Evolutionary conservation across 1,140 invertebrate species (phyloP).

Genomic region (Sitophilus oryzae): DNA sequence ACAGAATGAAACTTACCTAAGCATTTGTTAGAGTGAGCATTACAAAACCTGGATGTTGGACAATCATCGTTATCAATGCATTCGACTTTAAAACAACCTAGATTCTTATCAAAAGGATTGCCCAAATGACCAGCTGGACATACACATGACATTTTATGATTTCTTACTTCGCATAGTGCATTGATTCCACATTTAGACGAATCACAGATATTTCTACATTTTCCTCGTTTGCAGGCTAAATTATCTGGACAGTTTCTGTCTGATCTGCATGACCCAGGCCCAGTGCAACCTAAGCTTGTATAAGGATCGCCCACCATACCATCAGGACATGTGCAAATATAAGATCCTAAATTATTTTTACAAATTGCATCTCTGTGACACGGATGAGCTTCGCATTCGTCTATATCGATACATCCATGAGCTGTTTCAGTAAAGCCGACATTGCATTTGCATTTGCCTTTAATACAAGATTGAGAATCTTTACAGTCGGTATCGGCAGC

Average conservation of each 20-base stretch:
- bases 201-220: constrained; percentile 71
- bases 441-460: constrained; percentile 71
- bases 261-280: constrained; percentile 63
- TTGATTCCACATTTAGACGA: constrained; percentile 62
- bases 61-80: constrained; percentile 73
- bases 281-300: constrained; percentile 60
- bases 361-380: constrained; percentile 76
- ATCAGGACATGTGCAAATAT: constrained; percentile 68
- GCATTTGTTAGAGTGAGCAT: constrained; percentile 69
- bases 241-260: constrained; percentile 65
- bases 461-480: constrained; percentile 70
- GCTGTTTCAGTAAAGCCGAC: constrained; percentile 62
- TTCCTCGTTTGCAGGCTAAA: constrained; percentile 63
- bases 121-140: constrained; percentile 76
- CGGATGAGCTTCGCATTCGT: constrained; percentile 72
- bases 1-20: no score
- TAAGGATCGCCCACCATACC: constrained; percentile 75
- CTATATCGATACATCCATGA: constrained; percentile 67
- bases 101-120: constrained; percentile 63
- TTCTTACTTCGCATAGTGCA: constrained; percentile 63
- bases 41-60: constrained; percentile 66
- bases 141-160: constrained; percentile 62
- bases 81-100: constrained; percentile 79
- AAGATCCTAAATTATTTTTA: constrained; percentile 73
- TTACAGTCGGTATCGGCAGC: constrained; percentile 74